These are phyloP conservation scores for Indicator maculatus DNA, from an alignment of 2,113 vertebrate genomes.

Conservation along the genomic window DNA sequence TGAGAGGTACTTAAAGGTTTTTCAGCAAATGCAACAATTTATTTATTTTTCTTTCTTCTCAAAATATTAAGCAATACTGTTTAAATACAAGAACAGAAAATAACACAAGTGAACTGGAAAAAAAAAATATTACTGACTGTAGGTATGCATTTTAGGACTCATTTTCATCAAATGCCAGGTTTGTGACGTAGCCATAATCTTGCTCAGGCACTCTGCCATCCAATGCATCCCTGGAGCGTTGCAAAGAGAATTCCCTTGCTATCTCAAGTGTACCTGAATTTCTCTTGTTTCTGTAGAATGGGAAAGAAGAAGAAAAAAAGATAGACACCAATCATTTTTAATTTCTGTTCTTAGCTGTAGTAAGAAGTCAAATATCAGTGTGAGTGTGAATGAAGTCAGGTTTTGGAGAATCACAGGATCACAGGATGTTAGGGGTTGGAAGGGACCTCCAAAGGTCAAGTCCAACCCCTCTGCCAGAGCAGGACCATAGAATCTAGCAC, in stretches of 20 bases:
- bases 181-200: background rate
- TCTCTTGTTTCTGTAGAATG: background rate
- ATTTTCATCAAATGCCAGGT: conserved; percentile 42
- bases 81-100: background rate
- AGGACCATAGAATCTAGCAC: too few relatives aligned
- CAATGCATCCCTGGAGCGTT: accelerated
- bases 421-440: too few relatives aligned
- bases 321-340: background rate
- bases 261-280: accelerated
- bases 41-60: conserved; percentile 22
- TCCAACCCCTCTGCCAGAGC: too few relatives aligned
- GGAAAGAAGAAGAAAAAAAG: too few relatives aligned
- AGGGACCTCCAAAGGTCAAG: too few relatives aligned
- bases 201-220: background rate
- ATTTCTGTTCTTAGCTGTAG: background rate
- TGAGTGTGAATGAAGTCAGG: background rate
- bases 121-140: background rate
- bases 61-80: background rate
- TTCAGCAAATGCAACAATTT: background rate
- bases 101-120: background rate
- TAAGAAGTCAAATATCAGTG: background rate
- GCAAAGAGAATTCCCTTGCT: background rate
- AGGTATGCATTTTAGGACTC: background rate
- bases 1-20: background rate
- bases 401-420: background rate